phyloP scores from a whole-genome alignment of 2,888 invertebrate genomes.

The Dicyrtoma fusca region DNA sequence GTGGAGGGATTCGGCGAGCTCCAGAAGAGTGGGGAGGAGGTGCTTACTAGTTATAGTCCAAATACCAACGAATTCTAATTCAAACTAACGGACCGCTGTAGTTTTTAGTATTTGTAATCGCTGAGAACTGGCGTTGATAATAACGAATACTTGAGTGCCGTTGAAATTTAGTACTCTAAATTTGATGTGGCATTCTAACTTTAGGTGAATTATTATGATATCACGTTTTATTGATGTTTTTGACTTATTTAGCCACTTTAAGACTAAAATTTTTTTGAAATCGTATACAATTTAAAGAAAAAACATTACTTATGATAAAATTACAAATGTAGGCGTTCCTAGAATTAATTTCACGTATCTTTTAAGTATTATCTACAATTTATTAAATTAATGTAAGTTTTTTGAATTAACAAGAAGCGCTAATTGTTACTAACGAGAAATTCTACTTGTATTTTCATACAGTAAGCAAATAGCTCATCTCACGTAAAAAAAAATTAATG shows the following conservation, averaged over 20 bases:
- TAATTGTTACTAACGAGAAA: no score
- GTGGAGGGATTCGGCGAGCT: conserved; percentile 27
- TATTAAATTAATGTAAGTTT: no score
- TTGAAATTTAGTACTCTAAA: conserved; percentile 8
- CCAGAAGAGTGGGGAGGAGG: conserved; percentile 33
- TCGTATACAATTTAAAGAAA: conserved; percentile 2
- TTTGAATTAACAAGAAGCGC: no score
- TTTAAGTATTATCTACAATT: no score
- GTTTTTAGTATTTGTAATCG: background rate
- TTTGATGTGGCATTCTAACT: conserved; percentile 12
- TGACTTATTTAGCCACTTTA: conserved; percentile 14
- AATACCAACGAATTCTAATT: conserved; percentile 11
- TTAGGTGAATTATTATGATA: conserved; percentile 9
- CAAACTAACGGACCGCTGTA: background rate
- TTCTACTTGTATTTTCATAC: no score
- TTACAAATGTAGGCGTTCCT: conserved; percentile 20
- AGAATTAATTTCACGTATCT: conserved; percentile 2
- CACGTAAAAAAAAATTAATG: no score
- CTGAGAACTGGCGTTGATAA: conserved; percentile 3
- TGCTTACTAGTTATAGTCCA: conserved; percentile 34
- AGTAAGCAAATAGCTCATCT: no score
- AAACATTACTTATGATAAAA: background rate
- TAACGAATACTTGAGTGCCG: conserved; percentile 16
- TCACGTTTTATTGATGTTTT: conserved; percentile 24
- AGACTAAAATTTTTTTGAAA: conserved; percentile 1